These are phyloP conservation scores for Pseudomyrmex gracilis DNA, from an alignment of 1,140 invertebrate species.

Conservation along the genomic window DNA sequence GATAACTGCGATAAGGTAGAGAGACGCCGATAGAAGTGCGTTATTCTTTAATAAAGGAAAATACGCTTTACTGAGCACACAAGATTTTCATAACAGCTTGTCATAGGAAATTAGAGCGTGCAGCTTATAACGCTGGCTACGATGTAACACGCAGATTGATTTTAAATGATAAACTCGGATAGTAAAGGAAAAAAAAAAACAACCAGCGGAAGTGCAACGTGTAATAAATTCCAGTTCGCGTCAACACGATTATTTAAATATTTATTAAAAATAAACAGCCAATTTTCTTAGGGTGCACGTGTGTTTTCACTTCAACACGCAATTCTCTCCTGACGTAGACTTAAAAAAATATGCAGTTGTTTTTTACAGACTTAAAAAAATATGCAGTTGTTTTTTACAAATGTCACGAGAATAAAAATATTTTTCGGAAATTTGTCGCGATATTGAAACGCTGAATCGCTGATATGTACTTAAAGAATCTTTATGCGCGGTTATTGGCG, in stretches of 20 bases:
- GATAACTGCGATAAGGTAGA: constrained; percentile 1
- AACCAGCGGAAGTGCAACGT: background rate
- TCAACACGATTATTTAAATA: background rate
- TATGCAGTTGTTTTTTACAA: no score
- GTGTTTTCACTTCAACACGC: background rate
- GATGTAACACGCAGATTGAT: background rate
- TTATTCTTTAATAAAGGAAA: constrained; percentile 43
- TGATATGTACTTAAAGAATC: background rate
- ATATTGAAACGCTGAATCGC: no score
- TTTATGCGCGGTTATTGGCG: background rate
- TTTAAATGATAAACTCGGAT: background rate
- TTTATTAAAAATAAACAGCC: background rate
- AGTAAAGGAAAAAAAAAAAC: constrained; percentile 5
- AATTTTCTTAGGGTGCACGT: background rate
- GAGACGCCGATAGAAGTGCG: background rate
- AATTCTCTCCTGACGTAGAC: background rate
- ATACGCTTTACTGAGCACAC: constrained; percentile 4
- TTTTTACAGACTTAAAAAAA: background rate
- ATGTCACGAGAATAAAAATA: no score
- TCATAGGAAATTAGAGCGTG: constrained; percentile 1
- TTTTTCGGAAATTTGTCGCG: no score
- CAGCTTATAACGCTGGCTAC: background rate
- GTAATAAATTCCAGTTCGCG: background rate
- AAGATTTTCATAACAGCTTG: constrained; percentile 36
- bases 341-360: background rate